phyloP scores from a whole-genome alignment of 2,113 vertebrate species.

The Corythaixoides concolor region DNA sequence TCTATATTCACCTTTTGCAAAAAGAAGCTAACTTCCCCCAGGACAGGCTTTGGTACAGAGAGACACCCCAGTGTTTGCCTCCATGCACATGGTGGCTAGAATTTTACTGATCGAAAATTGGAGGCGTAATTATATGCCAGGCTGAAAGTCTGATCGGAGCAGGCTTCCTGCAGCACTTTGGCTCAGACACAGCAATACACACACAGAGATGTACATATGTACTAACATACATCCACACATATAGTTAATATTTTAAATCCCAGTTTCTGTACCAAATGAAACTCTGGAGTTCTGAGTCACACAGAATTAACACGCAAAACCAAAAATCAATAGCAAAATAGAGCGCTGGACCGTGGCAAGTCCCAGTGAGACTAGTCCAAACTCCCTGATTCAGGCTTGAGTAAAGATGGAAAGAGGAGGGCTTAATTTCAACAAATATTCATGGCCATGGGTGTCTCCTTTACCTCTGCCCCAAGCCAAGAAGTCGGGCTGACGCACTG shows the following conservation, averaged over 20 bases:
- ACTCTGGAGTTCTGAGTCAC: neutral
- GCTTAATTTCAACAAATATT: neutral
- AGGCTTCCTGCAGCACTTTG: neutral
- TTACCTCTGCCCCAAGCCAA: neutral
- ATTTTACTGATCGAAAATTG: neutral
- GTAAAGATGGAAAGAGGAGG: neutral
- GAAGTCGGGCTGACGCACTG: neutral
- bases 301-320: accelerated
- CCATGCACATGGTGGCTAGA: neutral
- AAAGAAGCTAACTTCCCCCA: accelerated
- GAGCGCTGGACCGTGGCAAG: neutral
- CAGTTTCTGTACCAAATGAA: neutral
- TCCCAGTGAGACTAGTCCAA: neutral
- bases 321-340: neutral
- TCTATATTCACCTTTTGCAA: neutral
- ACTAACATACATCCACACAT: too few relatives aligned
- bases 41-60: neutral
- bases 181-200: neutral
- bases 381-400: neutral
- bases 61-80: neutral
- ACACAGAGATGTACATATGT: neutral
- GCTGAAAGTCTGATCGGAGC: neutral
- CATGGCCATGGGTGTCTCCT: accelerated
- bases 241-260: neutral
- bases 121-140: neutral